Conservation (phyloP, 2,888 invertebrate genomes). For the Campopleginae sp. region DNA sequence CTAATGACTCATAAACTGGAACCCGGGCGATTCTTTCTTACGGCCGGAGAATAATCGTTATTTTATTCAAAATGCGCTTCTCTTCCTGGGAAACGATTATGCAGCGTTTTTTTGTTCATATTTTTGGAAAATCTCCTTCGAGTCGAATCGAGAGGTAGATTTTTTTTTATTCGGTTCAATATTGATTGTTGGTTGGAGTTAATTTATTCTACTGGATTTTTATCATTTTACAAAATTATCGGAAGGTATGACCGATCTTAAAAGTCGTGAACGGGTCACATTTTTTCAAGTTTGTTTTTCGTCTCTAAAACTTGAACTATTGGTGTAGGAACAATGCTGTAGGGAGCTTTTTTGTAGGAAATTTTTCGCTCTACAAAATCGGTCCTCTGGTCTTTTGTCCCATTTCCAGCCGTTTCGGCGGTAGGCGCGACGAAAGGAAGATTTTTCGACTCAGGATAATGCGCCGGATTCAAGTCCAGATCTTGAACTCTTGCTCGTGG, state of each 20-base stretch:
- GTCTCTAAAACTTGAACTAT: not conserved
- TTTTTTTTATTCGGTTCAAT: not conserved
- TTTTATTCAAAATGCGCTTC: conserved; percentile 15
- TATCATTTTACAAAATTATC: not conserved
- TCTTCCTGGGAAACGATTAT: not conserved
- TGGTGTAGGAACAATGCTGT: not conserved
- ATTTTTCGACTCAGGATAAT: not conserved
- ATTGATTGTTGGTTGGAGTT: not conserved
- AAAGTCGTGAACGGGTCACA: not conserved
- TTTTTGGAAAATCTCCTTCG: not conserved
- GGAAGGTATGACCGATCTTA: not conserved
- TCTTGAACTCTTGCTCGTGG: not conserved
- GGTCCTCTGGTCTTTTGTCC: not conserved
- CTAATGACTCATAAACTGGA: conserved; percentile 67
- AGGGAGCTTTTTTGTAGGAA: not conserved
- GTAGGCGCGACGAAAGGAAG: not conserved
- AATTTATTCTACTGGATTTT: no score
- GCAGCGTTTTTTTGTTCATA: not conserved
- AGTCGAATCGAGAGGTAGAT: not conserved
- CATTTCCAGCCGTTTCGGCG: not conserved
- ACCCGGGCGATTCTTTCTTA: conserved; percentile 53
- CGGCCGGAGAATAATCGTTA: conserved; percentile 15
- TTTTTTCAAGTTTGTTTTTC: not conserved
- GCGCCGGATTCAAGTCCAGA: not conserved
- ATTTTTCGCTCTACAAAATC: not conserved